phyloP scores from a whole-genome alignment of 2,888 invertebrate species.

The Napeogenes inachia region DNA sequence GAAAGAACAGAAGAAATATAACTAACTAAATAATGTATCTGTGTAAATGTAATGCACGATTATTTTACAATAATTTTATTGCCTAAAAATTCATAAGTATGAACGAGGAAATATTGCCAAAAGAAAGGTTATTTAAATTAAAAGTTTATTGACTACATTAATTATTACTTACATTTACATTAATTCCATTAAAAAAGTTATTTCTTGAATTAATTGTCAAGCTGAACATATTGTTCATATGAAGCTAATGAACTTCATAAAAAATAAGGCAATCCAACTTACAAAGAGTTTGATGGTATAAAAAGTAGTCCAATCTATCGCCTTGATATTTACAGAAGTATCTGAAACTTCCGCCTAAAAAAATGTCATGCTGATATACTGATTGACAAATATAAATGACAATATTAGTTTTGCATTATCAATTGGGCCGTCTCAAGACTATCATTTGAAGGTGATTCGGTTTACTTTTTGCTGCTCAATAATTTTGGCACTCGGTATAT shows the following conservation, averaged over 20 bases:
- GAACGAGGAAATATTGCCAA: too few species aligned
- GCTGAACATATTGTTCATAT: not conserved
- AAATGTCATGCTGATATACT: slow-evolving; percentile 16
- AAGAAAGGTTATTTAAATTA: too few species aligned
- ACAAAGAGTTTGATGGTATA: not conserved
- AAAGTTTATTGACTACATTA: too few species aligned
- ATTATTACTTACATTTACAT: too few species aligned
- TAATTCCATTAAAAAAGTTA: too few species aligned
- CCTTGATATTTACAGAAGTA: slow-evolving; percentile 24
- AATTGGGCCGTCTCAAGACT: slow-evolving; percentile 22
- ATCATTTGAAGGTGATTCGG: slow-evolving; percentile 53
- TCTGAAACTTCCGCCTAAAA: slow-evolving; percentile 26
- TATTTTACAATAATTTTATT: too few species aligned
- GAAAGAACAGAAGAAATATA: too few species aligned
- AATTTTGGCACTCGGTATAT: slow-evolving; percentile 45
- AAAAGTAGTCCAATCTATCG: not conserved
- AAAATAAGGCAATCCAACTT: not conserved
- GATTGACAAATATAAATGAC: slow-evolving; percentile 21
- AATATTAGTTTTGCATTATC: slow-evolving; percentile 26
- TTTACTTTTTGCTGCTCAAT: slow-evolving; percentile 45
- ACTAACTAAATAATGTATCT: too few species aligned
- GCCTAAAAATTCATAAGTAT: too few species aligned
- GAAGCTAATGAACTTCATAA: not conserved
- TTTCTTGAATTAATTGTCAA: too few species aligned
- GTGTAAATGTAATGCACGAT: too few species aligned